phyloP scores from a whole-genome alignment of 1,140 invertebrate species.

The Teleopsis dalmanni region DNA sequence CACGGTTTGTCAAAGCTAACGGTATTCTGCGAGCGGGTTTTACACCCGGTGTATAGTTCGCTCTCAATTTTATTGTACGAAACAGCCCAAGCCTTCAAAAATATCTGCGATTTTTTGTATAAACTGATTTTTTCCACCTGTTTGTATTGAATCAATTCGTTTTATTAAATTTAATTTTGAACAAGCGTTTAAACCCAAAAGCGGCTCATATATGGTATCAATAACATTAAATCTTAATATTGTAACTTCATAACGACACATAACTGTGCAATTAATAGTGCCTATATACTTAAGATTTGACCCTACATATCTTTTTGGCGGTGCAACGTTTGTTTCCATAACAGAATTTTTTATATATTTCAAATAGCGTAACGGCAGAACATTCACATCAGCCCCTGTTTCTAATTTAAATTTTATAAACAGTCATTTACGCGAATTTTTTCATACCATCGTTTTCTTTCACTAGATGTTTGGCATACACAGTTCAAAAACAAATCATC shows the following conservation, averaged over 20 bases:
- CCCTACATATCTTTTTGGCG: neutral
- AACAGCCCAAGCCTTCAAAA: conserved; percentile 13
- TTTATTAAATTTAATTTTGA: neutral
- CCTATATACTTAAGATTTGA: neutral
- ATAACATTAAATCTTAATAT: neutral
- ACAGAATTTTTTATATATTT: neutral
- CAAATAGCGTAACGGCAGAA: neutral
- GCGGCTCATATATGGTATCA: neutral
- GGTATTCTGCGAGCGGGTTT: conserved; percentile 18
- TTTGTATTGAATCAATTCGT: neutral
- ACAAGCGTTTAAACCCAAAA: neutral
- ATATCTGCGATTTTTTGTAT: neutral
- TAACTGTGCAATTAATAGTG: neutral
- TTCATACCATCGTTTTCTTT: neutral
- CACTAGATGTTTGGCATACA: neutral
- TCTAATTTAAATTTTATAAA: conserved; percentile 2
- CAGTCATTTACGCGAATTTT: neutral
- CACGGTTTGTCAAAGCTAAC: conserved; percentile 17
- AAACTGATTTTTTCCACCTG: conserved; percentile 1
- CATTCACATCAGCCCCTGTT: neutral
- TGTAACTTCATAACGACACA: neutral
- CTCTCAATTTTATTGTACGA: conserved; percentile 4
- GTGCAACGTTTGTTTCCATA: neutral
- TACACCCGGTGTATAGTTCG: conserved; percentile 11
- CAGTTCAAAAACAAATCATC: neutral